Conservation (phyloP, 2,113 vertebrate genomes). For the Chauna torquata region DNA sequence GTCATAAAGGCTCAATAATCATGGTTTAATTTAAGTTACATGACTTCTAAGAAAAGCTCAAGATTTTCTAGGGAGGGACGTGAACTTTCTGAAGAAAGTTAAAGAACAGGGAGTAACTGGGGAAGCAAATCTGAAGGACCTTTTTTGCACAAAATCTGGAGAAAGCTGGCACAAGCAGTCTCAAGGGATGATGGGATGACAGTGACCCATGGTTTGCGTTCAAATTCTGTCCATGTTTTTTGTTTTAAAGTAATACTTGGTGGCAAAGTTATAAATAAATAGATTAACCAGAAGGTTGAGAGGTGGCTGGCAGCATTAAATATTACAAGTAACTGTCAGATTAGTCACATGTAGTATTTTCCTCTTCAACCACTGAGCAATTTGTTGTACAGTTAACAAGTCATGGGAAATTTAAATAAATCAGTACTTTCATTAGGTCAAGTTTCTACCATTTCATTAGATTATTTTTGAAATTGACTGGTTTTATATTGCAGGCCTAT, state of each 20-base stretch:
- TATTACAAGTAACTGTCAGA: background rate
- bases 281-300: background rate
- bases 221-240: background rate
- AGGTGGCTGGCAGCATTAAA: background rate
- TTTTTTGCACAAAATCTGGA: background rate
- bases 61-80: background rate
- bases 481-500: background rate
- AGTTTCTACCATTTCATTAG: background rate
- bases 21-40: conserved; percentile 8
- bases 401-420: background rate
- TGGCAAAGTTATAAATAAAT: background rate
- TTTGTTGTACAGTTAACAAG: background rate
- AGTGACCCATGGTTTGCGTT: background rate
- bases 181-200: background rate
- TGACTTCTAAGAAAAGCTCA: background rate
- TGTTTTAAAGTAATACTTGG: background rate
- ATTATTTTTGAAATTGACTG: background rate
- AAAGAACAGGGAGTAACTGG: background rate
- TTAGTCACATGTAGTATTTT: background rate
- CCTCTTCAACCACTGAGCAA: background rate
- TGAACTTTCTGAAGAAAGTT: background rate
- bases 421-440: background rate
- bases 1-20: conserved; percentile 4
- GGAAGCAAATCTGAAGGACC: background rate
- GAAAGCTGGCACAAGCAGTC: background rate